Percentiles rank a stretch among this genome's conserved stretches.
Conservation (phyloP, 2,888 invertebrate species). For the Andricus quercusramuli region DNA sequence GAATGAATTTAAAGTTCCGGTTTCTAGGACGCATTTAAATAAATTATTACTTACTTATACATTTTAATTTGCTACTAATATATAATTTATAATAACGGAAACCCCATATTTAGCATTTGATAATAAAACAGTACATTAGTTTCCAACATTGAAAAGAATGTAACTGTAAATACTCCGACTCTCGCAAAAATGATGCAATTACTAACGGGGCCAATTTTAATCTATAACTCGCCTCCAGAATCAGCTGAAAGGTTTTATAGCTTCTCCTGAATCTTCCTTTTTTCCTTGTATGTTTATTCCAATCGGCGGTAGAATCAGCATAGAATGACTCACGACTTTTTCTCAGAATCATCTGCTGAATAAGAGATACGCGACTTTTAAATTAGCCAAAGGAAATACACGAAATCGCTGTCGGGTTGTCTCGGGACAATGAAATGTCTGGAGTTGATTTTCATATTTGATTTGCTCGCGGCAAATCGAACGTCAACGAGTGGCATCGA, state of each 20-base stretch:
- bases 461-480: constrained; percentile 11
- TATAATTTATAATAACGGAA: background rate
- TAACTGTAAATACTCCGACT: constrained; percentile 1
- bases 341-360: constrained; percentile 26
- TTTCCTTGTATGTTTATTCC: background rate
- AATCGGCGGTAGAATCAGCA: constrained; percentile 12
- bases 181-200: constrained; percentile 20
- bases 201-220: background rate
- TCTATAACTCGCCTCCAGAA: constrained; percentile 6
- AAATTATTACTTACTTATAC: background rate
- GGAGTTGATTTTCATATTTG: constrained; percentile 26
- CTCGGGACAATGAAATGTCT: constrained; percentile 6
- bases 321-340: constrained; percentile 24
- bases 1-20: background rate
- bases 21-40: background rate
- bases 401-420: constrained; percentile 5
- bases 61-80: background rate
- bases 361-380: constrained; percentile 21
- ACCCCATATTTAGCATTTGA: background rate
- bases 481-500: constrained; percentile 18
- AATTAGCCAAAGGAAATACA: constrained; percentile 12
- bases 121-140: background rate
- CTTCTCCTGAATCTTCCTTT: background rate
- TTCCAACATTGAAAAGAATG: background rate
- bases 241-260: background rate